Evolutionary conservation across 2,888 invertebrate species (phyloP).

Genomic region (Resseliella maxima): DNA sequence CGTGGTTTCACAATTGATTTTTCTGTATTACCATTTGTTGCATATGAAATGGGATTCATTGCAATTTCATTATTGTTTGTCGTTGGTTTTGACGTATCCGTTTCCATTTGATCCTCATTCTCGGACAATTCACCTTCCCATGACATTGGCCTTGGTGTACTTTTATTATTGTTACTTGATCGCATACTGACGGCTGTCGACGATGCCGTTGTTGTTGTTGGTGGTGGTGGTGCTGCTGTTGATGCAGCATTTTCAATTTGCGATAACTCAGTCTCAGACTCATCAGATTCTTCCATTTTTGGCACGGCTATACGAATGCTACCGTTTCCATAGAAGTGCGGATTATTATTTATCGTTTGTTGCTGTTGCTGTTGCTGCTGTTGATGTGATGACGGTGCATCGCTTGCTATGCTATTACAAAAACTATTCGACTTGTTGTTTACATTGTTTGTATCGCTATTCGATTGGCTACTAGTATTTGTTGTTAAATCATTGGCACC

Average conservation of each 20-base stretch:
- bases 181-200: conserved; percentile 69
- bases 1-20: neutral
- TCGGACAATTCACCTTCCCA: conserved; percentile 95
- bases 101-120: conserved; percentile 75
- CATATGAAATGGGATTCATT: neutral
- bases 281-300: conserved; percentile 65
- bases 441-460: neutral
- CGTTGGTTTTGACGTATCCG: conserved; percentile 61
- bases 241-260: conserved; percentile 64
- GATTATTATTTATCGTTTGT: conserved; percentile 57
- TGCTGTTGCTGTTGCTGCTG: neutral
- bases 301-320: conserved; percentile 63
- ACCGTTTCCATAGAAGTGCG: conserved; percentile 58
- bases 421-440: conserved; percentile 30
- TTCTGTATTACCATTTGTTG: conserved; percentile 31
- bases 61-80: conserved; percentile 42
- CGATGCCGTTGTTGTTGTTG: conserved; percentile 59
- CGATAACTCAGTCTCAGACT: conserved; percentile 66
- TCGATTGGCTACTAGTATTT: neutral
- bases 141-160: conserved; percentile 84
- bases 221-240: too few relatives aligned
- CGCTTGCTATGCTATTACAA: neutral
- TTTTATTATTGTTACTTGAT: conserved; percentile 67
- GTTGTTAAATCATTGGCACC: conserved; percentile 12
- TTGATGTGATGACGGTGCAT: conserved; percentile 58